Conservation (phyloP, 2,888 invertebrate species). For the Syrista parreyssii region DNA sequence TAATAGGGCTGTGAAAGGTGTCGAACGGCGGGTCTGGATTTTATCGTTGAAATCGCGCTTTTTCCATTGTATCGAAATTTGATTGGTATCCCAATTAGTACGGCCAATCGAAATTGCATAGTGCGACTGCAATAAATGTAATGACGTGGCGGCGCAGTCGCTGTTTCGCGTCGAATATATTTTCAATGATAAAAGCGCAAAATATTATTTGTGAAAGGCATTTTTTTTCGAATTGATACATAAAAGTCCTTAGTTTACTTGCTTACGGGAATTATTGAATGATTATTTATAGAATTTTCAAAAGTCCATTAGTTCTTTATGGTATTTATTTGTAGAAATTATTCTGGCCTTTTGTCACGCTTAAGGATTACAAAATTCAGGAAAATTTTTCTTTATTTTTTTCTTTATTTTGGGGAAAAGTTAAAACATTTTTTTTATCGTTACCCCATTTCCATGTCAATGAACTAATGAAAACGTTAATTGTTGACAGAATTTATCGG, state of each 20-base stretch:
- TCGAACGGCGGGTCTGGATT: background rate
- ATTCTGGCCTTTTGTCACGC: background rate
- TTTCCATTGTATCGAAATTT: background rate
- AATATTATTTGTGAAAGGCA: background rate
- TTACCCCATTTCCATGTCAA: background rate
- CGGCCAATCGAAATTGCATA: background rate
- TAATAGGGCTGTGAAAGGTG: background rate
- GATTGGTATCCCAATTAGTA: background rate
- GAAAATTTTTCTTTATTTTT: background rate
- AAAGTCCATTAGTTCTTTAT: background rate
- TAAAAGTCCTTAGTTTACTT: no score
- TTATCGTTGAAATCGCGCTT: background rate
- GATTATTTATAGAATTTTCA: background rate
- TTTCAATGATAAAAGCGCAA: background rate
- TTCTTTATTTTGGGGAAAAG: background rate
- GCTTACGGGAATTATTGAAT: no score
- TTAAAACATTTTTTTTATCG: background rate
- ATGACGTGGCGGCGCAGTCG: background rate
- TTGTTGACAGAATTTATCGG: no score
- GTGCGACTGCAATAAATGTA: background rate
- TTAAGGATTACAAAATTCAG: background rate
- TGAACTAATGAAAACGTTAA: background rate
- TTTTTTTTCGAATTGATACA: background rate
- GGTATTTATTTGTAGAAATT: background rate
- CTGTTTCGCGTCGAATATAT: background rate